phyloP scores from a whole-genome alignment of 1,140 invertebrate species.

The Trachelipus rathkii region DNA sequence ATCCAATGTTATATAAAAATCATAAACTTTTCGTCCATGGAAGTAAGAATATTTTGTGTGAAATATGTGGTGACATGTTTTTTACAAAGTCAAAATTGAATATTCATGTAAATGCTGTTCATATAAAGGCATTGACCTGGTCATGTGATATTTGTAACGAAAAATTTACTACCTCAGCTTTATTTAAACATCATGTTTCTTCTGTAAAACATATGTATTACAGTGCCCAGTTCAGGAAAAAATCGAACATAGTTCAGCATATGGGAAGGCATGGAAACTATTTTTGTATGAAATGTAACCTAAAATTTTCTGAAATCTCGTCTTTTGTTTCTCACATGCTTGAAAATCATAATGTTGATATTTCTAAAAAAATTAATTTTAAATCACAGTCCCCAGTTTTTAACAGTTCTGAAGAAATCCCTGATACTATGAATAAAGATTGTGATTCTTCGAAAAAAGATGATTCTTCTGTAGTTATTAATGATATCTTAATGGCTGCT shows the following conservation, averaged over 20 bases:
- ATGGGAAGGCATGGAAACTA: conserved; percentile 38
- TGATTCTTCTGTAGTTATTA: not conserved
- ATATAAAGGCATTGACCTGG: conserved; percentile 41
- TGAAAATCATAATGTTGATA: conserved; percentile 23
- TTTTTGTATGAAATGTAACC: conserved; percentile 32
- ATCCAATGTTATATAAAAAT: conserved; percentile 40
- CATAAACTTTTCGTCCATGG: conserved; percentile 41
- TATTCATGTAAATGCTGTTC: conserved; percentile 43
- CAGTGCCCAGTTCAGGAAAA: conserved; percentile 36
- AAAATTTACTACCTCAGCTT: conserved; percentile 41
- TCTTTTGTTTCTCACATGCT: conserved; percentile 30
- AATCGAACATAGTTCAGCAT: conserved; percentile 34
- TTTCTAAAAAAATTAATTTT: conserved; percentile 28
- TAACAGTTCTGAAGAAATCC: not conserved
- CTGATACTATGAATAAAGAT: not conserved
- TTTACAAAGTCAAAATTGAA: conserved; percentile 43
- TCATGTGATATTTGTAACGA: conserved; percentile 32
- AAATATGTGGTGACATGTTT: conserved; percentile 43
- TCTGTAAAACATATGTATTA: conserved; percentile 42
- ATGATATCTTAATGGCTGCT: not conserved
- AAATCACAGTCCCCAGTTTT: conserved; percentile 13
- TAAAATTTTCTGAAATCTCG: conserved; percentile 23
- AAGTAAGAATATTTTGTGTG: conserved; percentile 42
- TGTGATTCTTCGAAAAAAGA: not conserved
- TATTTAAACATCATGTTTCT: conserved; percentile 37